Base-by-base conservation (phyloP, 2,888 invertebrate genomes). In the Ischnura elegans region DNA sequence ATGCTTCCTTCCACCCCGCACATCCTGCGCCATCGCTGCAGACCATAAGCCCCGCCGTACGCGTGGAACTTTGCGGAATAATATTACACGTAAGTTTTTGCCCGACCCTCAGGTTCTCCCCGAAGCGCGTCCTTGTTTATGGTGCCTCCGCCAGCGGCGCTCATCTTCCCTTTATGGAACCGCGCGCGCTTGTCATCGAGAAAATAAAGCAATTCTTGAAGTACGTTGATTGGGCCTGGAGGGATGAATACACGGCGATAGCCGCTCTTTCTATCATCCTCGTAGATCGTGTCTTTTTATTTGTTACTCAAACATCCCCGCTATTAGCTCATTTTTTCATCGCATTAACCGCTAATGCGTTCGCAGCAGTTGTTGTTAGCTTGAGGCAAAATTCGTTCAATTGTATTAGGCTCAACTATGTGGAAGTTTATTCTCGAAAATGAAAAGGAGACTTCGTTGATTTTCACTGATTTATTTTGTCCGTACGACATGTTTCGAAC, bases 11-110 rank as follows among this genome's bases (percentile, higher is more conserved):
- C 46, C 86, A n/a, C n/a, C n/a, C 45, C 86, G 13, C 86, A n/a
- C 8, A 25, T n/a, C 43, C 46, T 76, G 25, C 29, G 76, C 16
- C 76, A 16, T 19, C 61, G n/a, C n/a, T n/a, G n/a, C n/a, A n/a
- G 51, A 51, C 2, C 19, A 13, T 51, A 51, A 51, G 51, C 51
- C 51, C 51, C 51, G 19, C 51, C 19, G 19, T 76, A 29, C 43
- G 86, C 25, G 45, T 25, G 86, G 86, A 86, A 43, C 46, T 86
- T 86, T 45, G 13, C 25, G 43, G 43, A 90, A 90, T 90, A 61
- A 45, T 43, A 90, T 61, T 90, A 66, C n/a, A 90, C 61, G n/a
- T 19, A 21, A 42, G 51, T 25, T 90, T 61, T 61, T 36, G 76
- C 76, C 13, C 25, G 76, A 25, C 36, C 51, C 51, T 19, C 29